A percentile compares a stretch with the other conserved stretches of the same genome.
These are phyloP conservation scores for Rhamnusium bicolor DNA, from an alignment of 2,888 invertebrate species.

Conservation along the genomic window DNA sequence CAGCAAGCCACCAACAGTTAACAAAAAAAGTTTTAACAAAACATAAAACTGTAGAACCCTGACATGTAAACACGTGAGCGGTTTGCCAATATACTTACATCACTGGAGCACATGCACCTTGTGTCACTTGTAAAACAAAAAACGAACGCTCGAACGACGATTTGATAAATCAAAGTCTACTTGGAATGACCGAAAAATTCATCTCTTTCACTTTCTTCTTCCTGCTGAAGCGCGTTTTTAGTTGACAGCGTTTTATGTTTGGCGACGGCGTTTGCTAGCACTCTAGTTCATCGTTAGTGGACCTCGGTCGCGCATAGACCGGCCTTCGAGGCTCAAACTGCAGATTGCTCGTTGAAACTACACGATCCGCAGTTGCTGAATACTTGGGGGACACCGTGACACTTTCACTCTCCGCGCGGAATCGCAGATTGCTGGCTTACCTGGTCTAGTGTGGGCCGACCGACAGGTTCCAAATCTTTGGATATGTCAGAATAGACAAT, in stretches of 20 bases:
- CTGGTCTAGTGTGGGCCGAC: conserved; percentile 40
- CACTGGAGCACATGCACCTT: conserved; percentile 55
- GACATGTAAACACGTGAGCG: conserved; percentile 58
- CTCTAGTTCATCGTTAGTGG: conserved; percentile 44
- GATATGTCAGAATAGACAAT: background rate
- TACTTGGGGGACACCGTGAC: conserved; percentile 55
- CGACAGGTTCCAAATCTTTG: conserved; percentile 36
- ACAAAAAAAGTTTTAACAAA: background rate
- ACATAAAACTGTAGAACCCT: conserved; percentile 45
- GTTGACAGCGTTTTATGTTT: conserved; percentile 46
- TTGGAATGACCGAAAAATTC: conserved; percentile 49
- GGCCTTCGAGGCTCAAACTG: conserved; percentile 50
- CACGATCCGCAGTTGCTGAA: conserved; percentile 44
- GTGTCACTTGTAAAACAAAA: conserved; percentile 40
- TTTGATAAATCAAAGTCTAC: conserved; percentile 37
- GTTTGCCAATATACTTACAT: conserved; percentile 56
- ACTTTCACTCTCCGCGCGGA: conserved; percentile 50
- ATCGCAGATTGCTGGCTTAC: conserved; percentile 28
- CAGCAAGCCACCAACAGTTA: background rate
- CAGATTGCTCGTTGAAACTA: conserved; percentile 20
- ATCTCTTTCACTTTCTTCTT: conserved; percentile 53
- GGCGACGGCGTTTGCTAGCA: conserved; percentile 12
- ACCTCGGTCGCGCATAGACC: conserved; percentile 53
- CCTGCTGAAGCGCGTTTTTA: conserved; percentile 41
- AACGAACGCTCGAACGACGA: conserved; percentile 38